Percentiles rank a stretch among this genome's conserved stretches.
Evolutionary conservation across 1,140 invertebrate species (phyloP).

Genomic region (Orius laevigatus): DNA sequence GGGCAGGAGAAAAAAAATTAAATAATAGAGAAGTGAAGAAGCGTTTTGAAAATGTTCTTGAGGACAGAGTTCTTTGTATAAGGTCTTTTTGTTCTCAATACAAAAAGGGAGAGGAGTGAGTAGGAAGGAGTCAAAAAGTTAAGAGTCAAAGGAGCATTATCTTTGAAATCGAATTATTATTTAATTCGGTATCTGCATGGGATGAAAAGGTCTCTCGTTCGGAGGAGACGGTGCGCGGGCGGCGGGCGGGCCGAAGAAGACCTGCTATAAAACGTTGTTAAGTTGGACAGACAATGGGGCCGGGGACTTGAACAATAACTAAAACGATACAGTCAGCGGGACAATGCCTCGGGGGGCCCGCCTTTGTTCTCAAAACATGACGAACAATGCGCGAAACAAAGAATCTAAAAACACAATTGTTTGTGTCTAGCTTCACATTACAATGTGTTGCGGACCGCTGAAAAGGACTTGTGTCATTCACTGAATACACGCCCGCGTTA

Average conservation of each 20-base stretch:
- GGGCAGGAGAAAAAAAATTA: too few relatives aligned
- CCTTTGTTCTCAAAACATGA: conserved; percentile 21
- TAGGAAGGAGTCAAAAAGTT: too few relatives aligned
- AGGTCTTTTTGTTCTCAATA: too few relatives aligned
- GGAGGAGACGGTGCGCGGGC: neutral
- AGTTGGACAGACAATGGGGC: conserved; percentile 19
- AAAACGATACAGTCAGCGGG: conserved; percentile 20
- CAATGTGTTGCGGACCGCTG: conserved; percentile 17
- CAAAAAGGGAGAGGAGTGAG: too few relatives aligned
- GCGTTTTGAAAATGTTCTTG: too few relatives aligned
- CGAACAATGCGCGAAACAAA: conserved; percentile 22
- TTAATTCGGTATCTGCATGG: too few relatives aligned
- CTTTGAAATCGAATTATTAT: too few relatives aligned
- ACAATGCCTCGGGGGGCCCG: conserved; percentile 13
- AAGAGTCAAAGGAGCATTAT: too few relatives aligned
- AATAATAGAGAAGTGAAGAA: too few relatives aligned
- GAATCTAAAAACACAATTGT: conserved; percentile 22
- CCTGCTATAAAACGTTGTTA: conserved; percentile 20
- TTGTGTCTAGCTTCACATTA: conserved; percentile 21
- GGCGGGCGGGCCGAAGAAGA: conserved; percentile 14
- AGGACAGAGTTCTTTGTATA: too few relatives aligned
- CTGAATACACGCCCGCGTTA: conserved; percentile 7
- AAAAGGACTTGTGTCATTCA: conserved; percentile 21
- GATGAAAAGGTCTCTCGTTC: too few relatives aligned
- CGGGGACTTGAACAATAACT: conserved; percentile 21